Base-by-base conservation (phyloP, 2,797 vertebrate species). In the Micromesistius poutassou region DNA sequence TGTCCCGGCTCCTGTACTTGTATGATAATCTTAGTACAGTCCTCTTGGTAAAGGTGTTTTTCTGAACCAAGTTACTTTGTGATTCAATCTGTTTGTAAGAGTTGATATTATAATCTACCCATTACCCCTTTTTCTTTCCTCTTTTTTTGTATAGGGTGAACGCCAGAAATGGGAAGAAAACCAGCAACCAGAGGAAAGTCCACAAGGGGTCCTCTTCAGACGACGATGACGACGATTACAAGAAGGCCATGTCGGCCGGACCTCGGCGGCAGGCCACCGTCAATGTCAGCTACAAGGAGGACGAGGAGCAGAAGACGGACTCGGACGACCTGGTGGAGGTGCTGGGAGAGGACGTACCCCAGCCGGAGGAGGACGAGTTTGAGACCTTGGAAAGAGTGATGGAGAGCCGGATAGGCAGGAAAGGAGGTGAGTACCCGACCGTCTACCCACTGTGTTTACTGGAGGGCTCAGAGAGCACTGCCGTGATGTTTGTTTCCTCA, bases 291-390 rank as follows among this genome's bases (percentile, higher is more conserved):
- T 99, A 99, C 87, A 99, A 99, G 86, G 98, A 99, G 91, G 96
- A 97, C n/a, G 98, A 99, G 79, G 98, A 99, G 82, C 93, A 97
- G 79, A 98, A 99, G 90, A 99, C 98, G 0, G 98, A 99, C 93
- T 99, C 98, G 0, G 98, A 99, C 81, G 98, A 99, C 87, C 90
- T 99, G 62, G 86, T 99, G 46, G 98, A 99, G 91, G 96, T 99
- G 76, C 94, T 95, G 81, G 98, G 97, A n/a, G 97, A 98, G 86
- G 97, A 98, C 76, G 97, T 98, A 5, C 98, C 97, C 2, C 97
- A 96, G 38, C 94, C 97, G 1, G 97, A 99, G 82, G 97, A 99
- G 82, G 98, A 99, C 6, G 98, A 99, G 88, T 99, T 99, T 90
- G 98, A 99, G 92, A 99, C 97, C 30, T 94, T 99, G 87, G 98